These are phyloP conservation scores for Leptopilina clavipes DNA, from an alignment of 1,140 invertebrate genomes.

Conservation along the genomic window DNA sequence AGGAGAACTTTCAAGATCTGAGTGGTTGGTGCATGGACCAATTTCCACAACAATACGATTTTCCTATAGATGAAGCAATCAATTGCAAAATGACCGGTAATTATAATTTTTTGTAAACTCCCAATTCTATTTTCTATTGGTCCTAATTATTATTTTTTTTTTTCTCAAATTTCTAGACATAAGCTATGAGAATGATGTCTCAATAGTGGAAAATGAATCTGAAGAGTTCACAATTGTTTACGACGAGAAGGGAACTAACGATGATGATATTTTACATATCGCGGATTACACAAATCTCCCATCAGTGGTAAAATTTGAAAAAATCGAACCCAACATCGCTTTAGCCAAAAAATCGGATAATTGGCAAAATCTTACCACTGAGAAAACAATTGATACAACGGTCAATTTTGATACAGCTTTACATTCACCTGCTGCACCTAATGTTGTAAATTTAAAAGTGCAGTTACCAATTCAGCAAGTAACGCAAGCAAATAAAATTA, in stretches of 20 bases:
- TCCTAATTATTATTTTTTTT: too few species aligned
- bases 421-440: not conserved
- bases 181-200: slow-evolving; percentile 61
- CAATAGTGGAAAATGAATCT: slow-evolving; percentile 50
- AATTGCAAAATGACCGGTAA: slow-evolving; percentile 66
- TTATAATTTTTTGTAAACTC: slow-evolving; percentile 32
- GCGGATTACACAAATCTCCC: not conserved
- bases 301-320: slow-evolving; percentile 2
- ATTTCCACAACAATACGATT: slow-evolving; percentile 66
- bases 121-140: too few species aligned
- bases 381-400: slow-evolving; percentile 39
- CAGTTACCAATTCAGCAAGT: not conserved
- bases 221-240: slow-evolving; percentile 43
- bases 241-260: slow-evolving; percentile 42
- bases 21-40: slow-evolving; percentile 67
- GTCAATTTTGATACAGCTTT: slow-evolving; percentile 24
- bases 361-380: not conserved
- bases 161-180: slow-evolving; percentile 59
- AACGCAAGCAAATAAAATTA: slow-evolving; percentile 36
- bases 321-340: not conserved
- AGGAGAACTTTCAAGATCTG: slow-evolving; percentile 72
- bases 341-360: not conserved
- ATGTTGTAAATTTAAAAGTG: slow-evolving; percentile 24
- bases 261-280: not conserved
- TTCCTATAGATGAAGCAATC: slow-evolving; percentile 71